Evolutionary conservation across 2,888 invertebrate species (phyloP).

Genomic region (Caenorhabditis wallacei): DNA sequence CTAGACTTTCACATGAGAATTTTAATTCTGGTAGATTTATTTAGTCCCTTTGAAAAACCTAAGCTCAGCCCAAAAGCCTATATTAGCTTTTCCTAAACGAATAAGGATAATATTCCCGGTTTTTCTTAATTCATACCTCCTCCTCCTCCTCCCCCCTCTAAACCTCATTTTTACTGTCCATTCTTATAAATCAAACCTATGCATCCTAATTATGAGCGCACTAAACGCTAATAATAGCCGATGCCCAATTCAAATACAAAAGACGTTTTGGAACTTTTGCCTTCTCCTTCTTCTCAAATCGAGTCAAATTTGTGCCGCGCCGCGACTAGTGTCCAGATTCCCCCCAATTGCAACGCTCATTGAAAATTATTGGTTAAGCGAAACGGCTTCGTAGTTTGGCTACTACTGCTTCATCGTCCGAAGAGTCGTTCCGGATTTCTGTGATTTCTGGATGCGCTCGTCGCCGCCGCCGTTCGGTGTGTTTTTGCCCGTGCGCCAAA

Average conservation of each 20-base stretch:
- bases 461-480: constrained; percentile 16
- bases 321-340: constrained; percentile 1
- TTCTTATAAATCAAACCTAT: constrained; percentile 57
- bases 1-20: too few relatives aligned
- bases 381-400: constrained; percentile 30
- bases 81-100: too few relatives aligned
- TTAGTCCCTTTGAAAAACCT: too few relatives aligned
- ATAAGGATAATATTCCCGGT: not conserved
- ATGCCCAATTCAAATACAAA: constrained; percentile 59
- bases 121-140: not conserved
- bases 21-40: too few relatives aligned
- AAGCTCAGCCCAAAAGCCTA: too few relatives aligned
- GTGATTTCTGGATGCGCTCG: constrained; percentile 54
- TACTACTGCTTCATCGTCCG: constrained; percentile 41
- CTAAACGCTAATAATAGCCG: constrained; percentile 65
- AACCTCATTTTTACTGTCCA: constrained; percentile 37
- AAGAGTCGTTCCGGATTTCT: constrained; percentile 61
- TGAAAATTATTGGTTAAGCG: constrained; percentile 63
- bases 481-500: constrained; percentile 17
- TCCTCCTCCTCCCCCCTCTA: too few relatives aligned
- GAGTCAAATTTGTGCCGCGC: constrained; percentile 58
- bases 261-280: constrained; percentile 59
- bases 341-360: constrained; percentile 39
- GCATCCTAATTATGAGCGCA: constrained; percentile 56
- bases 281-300: constrained; percentile 18